Base-by-base conservation (phyloP, 2,888 invertebrate species). In the Chalcosyrphus nemorum region DNA sequence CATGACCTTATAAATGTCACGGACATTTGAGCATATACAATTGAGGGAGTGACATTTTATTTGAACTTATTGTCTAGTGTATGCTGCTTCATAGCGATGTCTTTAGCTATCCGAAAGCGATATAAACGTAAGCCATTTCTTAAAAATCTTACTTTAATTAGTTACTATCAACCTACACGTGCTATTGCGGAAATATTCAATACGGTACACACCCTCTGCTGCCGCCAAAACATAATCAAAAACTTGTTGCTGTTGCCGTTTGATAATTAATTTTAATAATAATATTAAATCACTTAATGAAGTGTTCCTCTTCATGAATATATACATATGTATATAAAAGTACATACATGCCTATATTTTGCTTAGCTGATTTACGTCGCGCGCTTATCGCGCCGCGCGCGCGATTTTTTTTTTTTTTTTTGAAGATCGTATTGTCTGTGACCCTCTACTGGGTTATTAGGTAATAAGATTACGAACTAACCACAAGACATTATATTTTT, bases 401-500 rank as follows among this genome's bases (percentile, higher is more conserved):
- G 65, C 5, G 45, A 6, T 43, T 47, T 45, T n/a, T n/a, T n/a
- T n/a, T n/a, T n/a, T n/a, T n/a, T n/a, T n/a, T n/a, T 1, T 70
- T 29, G 7, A 35, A 32, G 11, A 7, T 38, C 4, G 19, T 68
- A 50, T 24, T 21, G 61, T 70, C 61, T 21, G 41, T 59, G 72
- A 66, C 72, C 77, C 59, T 82, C 77, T 61, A 57, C 38, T 65
- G 43, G 65, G 59, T 66, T 52, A 52, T 66, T 59, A 59, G 57
- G 65, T 66, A 66, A 80, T 66, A 80, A n/a, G 50, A 54, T 71
- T 43, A 17, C 27, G 13, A 71, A 43, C 43, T 38, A 29, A 17
- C 29, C 7, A 24, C 13, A 35, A 45, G 13, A 38, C 38, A 38
- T 13, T 13, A 13, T 38, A 38, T 13, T 57, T 24, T 75, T 63